These are phyloP conservation scores for Isaurus tuberculatus DNA, from an alignment of 92 coral and sea anemone genomes.

Conservation along the genomic window DNA sequence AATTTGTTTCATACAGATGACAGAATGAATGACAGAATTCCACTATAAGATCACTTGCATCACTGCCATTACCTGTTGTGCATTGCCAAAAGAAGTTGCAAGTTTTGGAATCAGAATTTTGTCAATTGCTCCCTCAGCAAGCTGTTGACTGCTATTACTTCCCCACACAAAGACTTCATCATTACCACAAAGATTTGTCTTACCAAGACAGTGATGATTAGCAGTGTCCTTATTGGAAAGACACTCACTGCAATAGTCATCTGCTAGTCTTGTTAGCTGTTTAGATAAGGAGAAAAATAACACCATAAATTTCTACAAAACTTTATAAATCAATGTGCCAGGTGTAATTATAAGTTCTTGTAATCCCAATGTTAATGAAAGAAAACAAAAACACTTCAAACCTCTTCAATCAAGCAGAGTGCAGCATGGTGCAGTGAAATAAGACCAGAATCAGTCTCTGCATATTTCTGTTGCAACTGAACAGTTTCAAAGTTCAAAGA, in stretches of 20 bases:
- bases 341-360: not conserved
- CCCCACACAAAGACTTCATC: constrained; percentile 93
- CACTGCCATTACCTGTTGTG: constrained; percentile 71
- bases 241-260: constrained; percentile 55
- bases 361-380: not conserved
- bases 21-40: no score
- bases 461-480: not conserved
- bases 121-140: constrained; percentile 86
- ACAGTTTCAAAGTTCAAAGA: not conserved
- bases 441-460: constrained; percentile 59
- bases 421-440: constrained; percentile 76
- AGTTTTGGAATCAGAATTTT: constrained; percentile 81
- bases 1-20: no score
- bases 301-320: not conserved
- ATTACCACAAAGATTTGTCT: constrained; percentile 4
- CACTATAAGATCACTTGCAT: not conserved
- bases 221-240: constrained; percentile 18
- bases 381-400: constrained; percentile 7
- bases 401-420: constrained; percentile 72
- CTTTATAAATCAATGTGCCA: no score
- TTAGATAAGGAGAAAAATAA: not conserved
- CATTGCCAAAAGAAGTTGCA: constrained; percentile 84
- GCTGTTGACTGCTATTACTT: constrained; percentile 89
- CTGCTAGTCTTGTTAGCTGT: constrained; percentile 69
- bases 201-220: constrained; percentile 3